A percentile compares a stretch with the other conserved stretches of the same genome.
These are phyloP conservation scores for Myotis daubentonii DNA, from an alignment of 2,797 vertebrate genomes.

Conservation along the genomic window DNA sequence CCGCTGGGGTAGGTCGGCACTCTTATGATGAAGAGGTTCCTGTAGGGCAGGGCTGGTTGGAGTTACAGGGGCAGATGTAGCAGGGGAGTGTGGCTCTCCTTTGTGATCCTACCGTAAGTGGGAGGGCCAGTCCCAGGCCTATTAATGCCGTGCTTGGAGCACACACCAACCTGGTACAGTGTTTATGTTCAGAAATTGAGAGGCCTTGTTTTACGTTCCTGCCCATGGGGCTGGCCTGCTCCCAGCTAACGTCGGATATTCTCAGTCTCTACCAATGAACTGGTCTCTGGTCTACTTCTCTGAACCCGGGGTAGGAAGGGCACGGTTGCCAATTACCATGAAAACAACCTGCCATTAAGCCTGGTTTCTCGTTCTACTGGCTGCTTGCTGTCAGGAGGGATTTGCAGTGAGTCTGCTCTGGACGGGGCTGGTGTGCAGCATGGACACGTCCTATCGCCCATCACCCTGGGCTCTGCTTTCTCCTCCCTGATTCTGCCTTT, in stretches of 20 bases:
- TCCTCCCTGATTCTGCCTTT: neutral
- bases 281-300: neutral
- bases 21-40: neutral
- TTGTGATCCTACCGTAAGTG: neutral
- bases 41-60: neutral
- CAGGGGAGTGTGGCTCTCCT: neutral
- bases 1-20: neutral
- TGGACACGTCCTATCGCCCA: neutral
- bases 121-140: neutral
- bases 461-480: neutral
- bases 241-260: neutral
- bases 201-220: neutral
- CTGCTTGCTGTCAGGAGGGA: neutral
- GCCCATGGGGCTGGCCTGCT: neutral
- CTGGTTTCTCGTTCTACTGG: neutral
- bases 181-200: neutral
- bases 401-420: neutral
- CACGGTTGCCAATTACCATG: neutral
- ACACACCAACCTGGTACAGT: neutral
- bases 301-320: slow-evolving; percentile 16
- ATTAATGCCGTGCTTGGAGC: fast-evolving
- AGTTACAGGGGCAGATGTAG: neutral
- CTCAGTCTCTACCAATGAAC: neutral
- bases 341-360: neutral
- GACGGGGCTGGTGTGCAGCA: neutral